Conservation (phyloP, 2,797 vertebrate species). For the Garrulus glandarius region DNA sequence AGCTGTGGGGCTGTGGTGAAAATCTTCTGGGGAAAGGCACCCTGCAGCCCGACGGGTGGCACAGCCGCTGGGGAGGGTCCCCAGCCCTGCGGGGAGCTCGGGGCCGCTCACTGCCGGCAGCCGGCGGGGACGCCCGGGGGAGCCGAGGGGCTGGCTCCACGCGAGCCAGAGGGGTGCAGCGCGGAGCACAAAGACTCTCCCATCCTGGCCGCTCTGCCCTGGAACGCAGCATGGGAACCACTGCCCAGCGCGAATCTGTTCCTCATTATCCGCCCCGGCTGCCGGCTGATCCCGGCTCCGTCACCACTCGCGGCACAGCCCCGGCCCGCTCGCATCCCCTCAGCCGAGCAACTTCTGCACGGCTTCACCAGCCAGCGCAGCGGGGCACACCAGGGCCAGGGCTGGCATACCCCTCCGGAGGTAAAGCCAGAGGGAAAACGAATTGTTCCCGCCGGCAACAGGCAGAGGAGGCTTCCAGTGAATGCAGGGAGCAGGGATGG, state of each 20-base stretch:
- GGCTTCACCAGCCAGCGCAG: neutral
- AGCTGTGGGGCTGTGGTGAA: rapidly evolving
- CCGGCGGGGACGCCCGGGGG: rapidly evolving
- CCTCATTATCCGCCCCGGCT: conserved; percentile 23
- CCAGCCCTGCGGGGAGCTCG: neutral
- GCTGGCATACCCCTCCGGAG: neutral
- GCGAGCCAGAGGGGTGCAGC: neutral
- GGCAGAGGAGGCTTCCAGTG: neutral
- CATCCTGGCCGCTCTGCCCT: conserved; percentile 25
- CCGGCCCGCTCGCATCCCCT: neutral
- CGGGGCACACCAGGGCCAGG: rapidly evolving
- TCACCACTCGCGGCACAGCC: neutral
- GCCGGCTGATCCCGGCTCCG: neutral
- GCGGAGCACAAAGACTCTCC: neutral
- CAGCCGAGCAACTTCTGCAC: neutral
- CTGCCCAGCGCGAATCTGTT: conserved; percentile 50
- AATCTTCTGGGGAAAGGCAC: neutral
- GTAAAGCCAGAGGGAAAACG: neutral
- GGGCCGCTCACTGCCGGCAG: neutral
- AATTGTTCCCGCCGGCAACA: neutral
- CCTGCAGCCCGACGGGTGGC: neutral
- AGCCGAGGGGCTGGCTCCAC: neutral
- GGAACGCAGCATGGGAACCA: conserved; percentile 8
- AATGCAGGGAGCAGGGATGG: neutral
- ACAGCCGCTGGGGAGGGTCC: neutral